Conservation (phyloP, 2,888 invertebrate genomes). For the Eupithecia tripunctaria region DNA sequence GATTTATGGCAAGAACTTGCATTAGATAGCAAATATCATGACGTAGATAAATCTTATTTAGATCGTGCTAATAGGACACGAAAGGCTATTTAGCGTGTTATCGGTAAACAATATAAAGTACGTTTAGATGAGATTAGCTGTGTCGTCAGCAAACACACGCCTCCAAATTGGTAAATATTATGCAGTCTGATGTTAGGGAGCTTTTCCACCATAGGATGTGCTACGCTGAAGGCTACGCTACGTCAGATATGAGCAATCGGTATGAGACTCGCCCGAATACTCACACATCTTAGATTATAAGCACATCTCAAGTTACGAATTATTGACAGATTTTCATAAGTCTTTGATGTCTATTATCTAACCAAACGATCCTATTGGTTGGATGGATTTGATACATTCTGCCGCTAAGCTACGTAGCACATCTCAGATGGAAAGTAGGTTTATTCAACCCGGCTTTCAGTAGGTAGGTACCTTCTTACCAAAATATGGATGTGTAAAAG, state of each 20-base stretch:
- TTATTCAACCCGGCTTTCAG: not conserved
- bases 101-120: not conserved
- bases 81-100: constrained; percentile 31
- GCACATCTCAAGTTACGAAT: no score
- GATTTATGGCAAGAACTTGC: not conserved
- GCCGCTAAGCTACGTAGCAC: not conserved
- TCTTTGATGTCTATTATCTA: not conserved
- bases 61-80: constrained; percentile 36
- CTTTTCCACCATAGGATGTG: not conserved
- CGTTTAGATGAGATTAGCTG: not conserved
- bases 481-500: not conserved
- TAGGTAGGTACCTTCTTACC: not conserved
- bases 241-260: not conserved
- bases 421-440: not conserved
- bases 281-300: no score
- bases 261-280: not conserved
- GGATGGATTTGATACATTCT: not conserved
- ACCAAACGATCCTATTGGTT: not conserved
- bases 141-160: constrained; percentile 5
- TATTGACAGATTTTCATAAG: no score
- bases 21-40: not conserved
- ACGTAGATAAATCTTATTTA: constrained; percentile 19
- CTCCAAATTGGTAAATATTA: not conserved
- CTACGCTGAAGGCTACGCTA: not conserved
- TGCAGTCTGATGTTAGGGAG: not conserved